Evolutionary conservation across 92 coral and sea anemone genomes (phyloP).

Genomic region (Actinernus sp.): DNA sequence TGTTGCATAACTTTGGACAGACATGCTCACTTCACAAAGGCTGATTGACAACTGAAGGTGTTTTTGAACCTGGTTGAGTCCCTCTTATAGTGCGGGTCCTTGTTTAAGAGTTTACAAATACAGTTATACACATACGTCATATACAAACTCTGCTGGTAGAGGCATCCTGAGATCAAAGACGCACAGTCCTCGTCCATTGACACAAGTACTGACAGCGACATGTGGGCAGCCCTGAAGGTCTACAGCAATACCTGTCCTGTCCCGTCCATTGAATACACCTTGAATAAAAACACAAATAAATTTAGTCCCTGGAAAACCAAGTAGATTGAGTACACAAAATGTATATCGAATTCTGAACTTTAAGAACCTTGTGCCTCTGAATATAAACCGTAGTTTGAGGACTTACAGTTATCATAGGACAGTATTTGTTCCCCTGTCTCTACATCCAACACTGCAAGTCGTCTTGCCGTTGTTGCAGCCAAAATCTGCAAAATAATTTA

Average conservation of each 20-base stretch:
- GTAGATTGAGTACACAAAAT: too few species aligned
- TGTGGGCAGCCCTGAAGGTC: conserved; percentile 74
- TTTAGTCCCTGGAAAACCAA: too few species aligned
- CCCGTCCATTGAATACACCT: conserved; percentile 90
- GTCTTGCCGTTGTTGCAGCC: conserved; percentile 83
- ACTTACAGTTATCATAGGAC: conserved; percentile 90
- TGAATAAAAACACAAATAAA: too few species aligned
- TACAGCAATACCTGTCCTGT: conserved; percentile 87
- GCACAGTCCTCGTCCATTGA: conserved; percentile 88
- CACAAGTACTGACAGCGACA: conserved; percentile 78
- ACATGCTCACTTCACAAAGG: too few species aligned
- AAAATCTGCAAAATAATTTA: conserved; percentile 62
- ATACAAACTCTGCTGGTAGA: conserved; percentile 71
- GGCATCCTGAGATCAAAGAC: conserved; percentile 90
- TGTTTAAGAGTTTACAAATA: too few species aligned
- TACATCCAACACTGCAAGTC: conserved; percentile 80
- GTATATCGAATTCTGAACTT: too few species aligned
- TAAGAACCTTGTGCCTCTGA: not conserved
- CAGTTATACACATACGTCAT: conserved; percentile 65
- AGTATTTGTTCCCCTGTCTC: conserved; percentile 89
- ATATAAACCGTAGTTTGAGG: not conserved
- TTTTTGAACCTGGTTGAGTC: too few species aligned
- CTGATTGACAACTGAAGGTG: too few species aligned
- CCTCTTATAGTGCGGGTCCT: too few species aligned
- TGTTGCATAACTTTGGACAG: too few species aligned